Conservation (phyloP, 2,797 vertebrate species). For the Aviceda cuculoides region DNA sequence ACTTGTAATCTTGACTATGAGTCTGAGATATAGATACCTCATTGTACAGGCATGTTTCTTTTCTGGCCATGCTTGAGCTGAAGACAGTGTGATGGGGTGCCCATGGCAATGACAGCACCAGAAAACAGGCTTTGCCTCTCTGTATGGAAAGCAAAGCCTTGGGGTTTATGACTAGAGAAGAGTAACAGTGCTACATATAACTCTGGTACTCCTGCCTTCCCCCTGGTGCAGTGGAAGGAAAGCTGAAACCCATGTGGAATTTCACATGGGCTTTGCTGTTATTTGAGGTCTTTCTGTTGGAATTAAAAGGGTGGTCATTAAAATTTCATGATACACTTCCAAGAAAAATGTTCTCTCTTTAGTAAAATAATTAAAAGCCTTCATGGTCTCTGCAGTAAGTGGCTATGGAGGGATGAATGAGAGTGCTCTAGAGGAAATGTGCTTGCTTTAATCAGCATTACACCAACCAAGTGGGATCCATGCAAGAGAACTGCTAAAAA, state of each 20-base stretch:
- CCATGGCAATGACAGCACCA: conserved; percentile 23
- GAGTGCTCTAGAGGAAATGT: not conserved
- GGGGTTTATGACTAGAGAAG: not conserved
- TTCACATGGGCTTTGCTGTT: not conserved
- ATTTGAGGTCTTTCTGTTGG: not conserved
- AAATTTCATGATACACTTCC: conserved; percentile 15
- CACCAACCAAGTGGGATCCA: not conserved
- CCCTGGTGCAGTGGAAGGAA: not conserved
- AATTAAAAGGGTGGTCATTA: conserved; percentile 17
- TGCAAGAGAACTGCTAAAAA: not conserved
- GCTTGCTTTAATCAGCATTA: not conserved
- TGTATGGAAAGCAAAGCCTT: not conserved
- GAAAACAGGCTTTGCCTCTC: not conserved
- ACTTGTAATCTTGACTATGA: not conserved
- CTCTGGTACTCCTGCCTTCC: not conserved
- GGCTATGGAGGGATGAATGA: not conserved
- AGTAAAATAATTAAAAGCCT: conserved; percentile 50
- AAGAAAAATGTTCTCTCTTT: conserved; percentile 2
- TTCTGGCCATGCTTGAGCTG: not conserved
- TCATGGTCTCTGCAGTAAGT: not conserved
- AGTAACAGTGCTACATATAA: fast-evolving
- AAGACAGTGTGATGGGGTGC: not conserved
- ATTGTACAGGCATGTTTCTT: not conserved
- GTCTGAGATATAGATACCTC: not conserved
- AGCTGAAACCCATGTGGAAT: not conserved